A percentile compares a stretch with the other conserved stretches of the same genome.
Evolutionary conservation across 2,797 vertebrate genomes (phyloP).

Genomic region (Malacoctenus gilli): DNA sequence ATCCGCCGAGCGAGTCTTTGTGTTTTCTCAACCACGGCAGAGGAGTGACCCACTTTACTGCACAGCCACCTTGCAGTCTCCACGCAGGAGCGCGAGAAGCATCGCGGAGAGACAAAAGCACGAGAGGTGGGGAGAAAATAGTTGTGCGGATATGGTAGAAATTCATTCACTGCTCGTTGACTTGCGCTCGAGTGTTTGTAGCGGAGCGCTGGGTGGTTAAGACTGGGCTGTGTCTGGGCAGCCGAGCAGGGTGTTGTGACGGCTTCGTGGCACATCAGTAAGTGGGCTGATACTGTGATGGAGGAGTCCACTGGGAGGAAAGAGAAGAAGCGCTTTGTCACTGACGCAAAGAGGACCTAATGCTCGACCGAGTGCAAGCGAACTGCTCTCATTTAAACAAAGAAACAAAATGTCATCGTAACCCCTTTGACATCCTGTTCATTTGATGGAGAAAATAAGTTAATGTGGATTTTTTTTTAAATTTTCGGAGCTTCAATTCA

Average conservation of each 20-base stretch:
- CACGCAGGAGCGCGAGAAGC: slow-evolving; percentile 5
- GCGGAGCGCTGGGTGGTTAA: slow-evolving; percentile 3
- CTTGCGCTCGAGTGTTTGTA: slow-evolving; percentile 20
- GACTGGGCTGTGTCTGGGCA: slow-evolving; percentile 33
- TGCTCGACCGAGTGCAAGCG: too few relatives aligned
- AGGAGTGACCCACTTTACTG: slow-evolving; percentile 69
- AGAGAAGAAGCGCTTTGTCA: background rate
- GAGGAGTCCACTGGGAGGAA: slow-evolving; percentile 9
- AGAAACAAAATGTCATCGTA: too few relatives aligned
- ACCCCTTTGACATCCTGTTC: too few relatives aligned
- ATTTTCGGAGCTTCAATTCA: too few relatives aligned
- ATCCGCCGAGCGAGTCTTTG: slow-evolving; percentile 43
- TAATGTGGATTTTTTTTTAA: too few relatives aligned
- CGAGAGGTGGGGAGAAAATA: slow-evolving; percentile 17
- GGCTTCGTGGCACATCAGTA: slow-evolving; percentile 20
- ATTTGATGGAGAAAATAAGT: too few relatives aligned
- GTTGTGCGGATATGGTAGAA: slow-evolving; percentile 16
- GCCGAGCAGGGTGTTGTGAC: slow-evolving; percentile 36
- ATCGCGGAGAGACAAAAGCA: slow-evolving; percentile 22
- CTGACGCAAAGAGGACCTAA: background rate
- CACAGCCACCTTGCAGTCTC: slow-evolving; percentile 16
- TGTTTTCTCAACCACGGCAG: slow-evolving; percentile 40
- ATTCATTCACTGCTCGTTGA: slow-evolving; percentile 35
- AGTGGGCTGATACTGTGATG: slow-evolving; percentile 22
- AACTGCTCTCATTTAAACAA: too few relatives aligned